Conservation (phyloP, 2,113 vertebrate species). For the Oryzias celebensis region DNA sequence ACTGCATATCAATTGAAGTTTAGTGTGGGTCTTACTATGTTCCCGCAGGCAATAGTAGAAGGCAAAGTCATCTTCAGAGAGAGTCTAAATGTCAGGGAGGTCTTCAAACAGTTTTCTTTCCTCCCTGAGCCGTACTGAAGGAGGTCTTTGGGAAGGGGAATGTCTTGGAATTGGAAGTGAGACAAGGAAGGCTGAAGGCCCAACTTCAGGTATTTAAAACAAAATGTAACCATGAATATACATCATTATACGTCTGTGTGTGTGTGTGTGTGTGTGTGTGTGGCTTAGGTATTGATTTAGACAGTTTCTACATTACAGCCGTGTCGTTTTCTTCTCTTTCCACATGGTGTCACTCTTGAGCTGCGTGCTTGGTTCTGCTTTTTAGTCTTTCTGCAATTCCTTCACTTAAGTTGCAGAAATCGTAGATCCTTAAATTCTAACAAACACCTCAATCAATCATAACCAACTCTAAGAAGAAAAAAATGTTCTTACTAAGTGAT, state of each 20-base stretch:
- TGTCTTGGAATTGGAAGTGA: slow-evolving; percentile 62
- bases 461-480: slow-evolving; percentile 20
- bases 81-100: slow-evolving; percentile 78
- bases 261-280: not conserved
- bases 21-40: slow-evolving; percentile 76
- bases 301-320: slow-evolving; percentile 6
- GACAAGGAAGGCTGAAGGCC: slow-evolving; percentile 27
- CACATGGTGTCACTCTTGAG: slow-evolving; percentile 79
- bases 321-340: slow-evolving; percentile 19
- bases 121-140: slow-evolving; percentile 58
- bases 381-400: slow-evolving; percentile 54
- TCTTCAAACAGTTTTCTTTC: slow-evolving; percentile 69
- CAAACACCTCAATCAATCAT: slow-evolving; percentile 67
- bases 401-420: slow-evolving; percentile 61
- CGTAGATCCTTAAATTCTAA: slow-evolving; percentile 57
- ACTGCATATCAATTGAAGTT: slow-evolving; percentile 76
- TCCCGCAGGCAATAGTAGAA: slow-evolving; percentile 77
- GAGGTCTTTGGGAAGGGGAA: slow-evolving; percentile 53
- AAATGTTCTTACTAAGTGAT: slow-evolving; percentile 36
- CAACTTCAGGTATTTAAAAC: slow-evolving; percentile 42
- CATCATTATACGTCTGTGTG: not conserved
- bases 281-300: slow-evolving; percentile 9
- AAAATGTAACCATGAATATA: slow-evolving; percentile 39
- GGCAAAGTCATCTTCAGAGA: slow-evolving; percentile 79
- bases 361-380: slow-evolving; percentile 41